A percentile compares a stretch with the other conserved stretches of the same genome.
Evolutionary conservation across 2,113 vertebrate genomes (phyloP).

Genomic region (Apus apus): DNA sequence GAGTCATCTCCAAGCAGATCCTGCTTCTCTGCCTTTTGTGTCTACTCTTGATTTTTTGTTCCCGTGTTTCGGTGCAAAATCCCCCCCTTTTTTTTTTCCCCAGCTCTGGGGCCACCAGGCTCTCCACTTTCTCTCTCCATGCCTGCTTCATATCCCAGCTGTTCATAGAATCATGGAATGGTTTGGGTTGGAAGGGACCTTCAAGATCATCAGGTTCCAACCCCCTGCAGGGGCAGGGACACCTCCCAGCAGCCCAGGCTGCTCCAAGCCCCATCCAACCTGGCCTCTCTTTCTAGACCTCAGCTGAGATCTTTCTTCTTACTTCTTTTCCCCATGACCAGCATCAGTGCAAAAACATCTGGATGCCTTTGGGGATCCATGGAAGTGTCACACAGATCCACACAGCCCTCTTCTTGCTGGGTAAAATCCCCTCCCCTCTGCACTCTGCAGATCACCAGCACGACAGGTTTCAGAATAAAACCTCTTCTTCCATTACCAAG

Average conservation of each 20-base stretch:
- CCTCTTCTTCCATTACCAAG: background rate
- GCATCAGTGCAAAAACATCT: too few relatives aligned
- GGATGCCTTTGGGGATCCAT: too few relatives aligned
- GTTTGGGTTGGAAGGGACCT: too few relatives aligned
- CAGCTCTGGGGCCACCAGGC: background rate
- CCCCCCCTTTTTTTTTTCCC: background rate
- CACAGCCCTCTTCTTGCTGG: fast-evolving
- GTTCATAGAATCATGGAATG: too few relatives aligned
- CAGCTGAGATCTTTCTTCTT: too few relatives aligned
- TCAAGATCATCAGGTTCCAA: too few relatives aligned
- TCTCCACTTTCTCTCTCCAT: background rate
- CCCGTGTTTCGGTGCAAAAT: background rate
- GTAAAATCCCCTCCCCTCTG: background rate
- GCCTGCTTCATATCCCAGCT: background rate
- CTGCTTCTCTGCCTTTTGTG: background rate
- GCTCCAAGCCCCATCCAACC: too few relatives aligned
- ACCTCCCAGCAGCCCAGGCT: too few relatives aligned
- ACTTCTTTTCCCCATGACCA: too few relatives aligned
- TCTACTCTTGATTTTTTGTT: background rate
- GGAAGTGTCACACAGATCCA: too few relatives aligned
- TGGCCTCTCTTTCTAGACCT: background rate
- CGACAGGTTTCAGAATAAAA: background rate
- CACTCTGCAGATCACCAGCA: too few relatives aligned
- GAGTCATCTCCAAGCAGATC: background rate
- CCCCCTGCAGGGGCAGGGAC: too few relatives aligned